A percentile compares a stretch with the other conserved stretches of the same genome.
Evolutionary conservation across 2,113 vertebrate genomes (phyloP).

Genomic region (Montifringilla adamsi): DNA sequence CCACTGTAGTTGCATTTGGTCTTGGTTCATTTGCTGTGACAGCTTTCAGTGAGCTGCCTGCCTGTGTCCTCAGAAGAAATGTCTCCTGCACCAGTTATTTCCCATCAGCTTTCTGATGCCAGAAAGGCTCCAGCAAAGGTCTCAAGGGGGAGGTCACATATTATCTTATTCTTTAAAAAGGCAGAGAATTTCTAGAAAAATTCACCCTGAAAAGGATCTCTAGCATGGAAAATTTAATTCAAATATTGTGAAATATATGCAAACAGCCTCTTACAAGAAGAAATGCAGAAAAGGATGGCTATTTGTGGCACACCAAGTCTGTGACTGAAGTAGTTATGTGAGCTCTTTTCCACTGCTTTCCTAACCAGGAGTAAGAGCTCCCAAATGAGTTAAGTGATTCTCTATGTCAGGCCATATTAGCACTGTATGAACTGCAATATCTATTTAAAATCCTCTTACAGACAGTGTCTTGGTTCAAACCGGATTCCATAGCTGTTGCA

Average conservation of each 20-base stretch:
- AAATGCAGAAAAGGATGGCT: not conserved
- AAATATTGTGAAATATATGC: not conserved
- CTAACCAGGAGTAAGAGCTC: not conserved
- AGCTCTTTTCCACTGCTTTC: not conserved
- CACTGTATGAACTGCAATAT: not conserved
- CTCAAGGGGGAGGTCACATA: accelerated
- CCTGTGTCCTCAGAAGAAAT: not conserved
- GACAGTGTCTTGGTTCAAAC: not conserved
- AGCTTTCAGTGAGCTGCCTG: not conserved
- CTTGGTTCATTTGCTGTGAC: not conserved
- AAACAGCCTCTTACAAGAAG: not conserved
- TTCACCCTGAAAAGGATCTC: not conserved
- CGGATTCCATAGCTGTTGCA: not conserved
- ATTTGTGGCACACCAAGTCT: not conserved
- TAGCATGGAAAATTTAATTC: not conserved
- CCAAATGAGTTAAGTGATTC: not conserved
- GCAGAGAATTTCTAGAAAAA: not conserved
- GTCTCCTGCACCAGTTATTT: not conserved
- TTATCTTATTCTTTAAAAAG: not conserved
- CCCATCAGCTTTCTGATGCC: not conserved
- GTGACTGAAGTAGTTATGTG: not conserved
- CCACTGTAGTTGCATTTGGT: accelerated
- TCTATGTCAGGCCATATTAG: not conserved
- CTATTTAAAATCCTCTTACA: not conserved
- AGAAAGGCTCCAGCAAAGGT: not conserved